Percentiles rank a stretch among this genome's conserved stretches.
These are phyloP conservation scores for Bryconaethiops microstoma DNA, from an alignment of 2,797 vertebrate species.

Conservation along the genomic window DNA sequence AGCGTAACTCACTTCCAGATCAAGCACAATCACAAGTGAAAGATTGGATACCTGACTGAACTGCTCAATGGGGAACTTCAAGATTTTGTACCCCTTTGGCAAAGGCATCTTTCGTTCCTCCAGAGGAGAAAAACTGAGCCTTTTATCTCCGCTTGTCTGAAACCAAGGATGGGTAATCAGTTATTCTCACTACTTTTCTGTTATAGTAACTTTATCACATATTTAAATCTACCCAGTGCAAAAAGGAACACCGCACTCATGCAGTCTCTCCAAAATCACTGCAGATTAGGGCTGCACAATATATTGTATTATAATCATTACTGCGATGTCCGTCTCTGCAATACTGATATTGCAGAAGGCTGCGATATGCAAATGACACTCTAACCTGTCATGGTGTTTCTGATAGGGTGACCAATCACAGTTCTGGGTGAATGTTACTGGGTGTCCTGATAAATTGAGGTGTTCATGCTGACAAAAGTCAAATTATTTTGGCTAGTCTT, in stretches of 20 bases:
- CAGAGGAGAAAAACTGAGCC: background rate
- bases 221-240: background rate
- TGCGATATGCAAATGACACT: no score
- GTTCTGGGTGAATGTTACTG: no score
- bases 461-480: no score
- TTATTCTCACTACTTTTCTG: background rate
- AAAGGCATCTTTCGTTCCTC: conserved; percentile 1
- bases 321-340: no score
- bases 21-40: background rate
- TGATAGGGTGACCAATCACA: no score
- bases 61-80: conserved; percentile 1
- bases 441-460: no score
- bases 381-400: no score
- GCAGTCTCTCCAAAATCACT: background rate
- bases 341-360: no score
- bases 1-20: background rate
- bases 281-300: background rate
- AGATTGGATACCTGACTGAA: conserved; percentile 2
- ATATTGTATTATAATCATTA: no score
- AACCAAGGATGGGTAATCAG: background rate
- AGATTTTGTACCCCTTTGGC: conserved; percentile 1
- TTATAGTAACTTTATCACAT: background rate
- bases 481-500: no score
- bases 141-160: conserved; percentile 9
- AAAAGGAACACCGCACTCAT: background rate